These are phyloP conservation scores for Orientallactaga bullata DNA, from an alignment of 2,113 vertebrate genomes.

Conservation along the genomic window DNA sequence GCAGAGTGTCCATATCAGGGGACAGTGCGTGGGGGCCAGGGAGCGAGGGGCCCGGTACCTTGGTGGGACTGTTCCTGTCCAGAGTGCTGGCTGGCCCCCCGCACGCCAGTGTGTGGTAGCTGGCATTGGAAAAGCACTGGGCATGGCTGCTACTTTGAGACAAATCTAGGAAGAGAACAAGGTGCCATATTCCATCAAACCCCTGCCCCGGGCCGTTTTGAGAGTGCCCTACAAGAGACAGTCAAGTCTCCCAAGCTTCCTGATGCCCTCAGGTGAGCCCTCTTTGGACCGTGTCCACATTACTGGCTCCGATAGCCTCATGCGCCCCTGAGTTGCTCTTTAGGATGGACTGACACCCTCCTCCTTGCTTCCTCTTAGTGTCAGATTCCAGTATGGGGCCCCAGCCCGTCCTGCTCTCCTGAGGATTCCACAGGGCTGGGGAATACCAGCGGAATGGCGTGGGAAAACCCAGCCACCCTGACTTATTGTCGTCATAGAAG, in stretches of 20 bases:
- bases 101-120: conserved; percentile 95
- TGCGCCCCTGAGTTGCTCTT: neutral
- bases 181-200: conserved; percentile 84
- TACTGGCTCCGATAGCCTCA: neutral
- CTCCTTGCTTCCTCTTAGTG: neutral
- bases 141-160: conserved; percentile 91
- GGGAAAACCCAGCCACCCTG: neutral
- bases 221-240: neutral
- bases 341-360: neutral
- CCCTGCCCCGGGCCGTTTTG: conserved; percentile 18
- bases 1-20: neutral
- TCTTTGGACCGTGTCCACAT: neutral
- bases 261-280: neutral
- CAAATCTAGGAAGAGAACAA: conserved; percentile 91
- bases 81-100: conserved; percentile 93
- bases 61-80: conserved; percentile 94
- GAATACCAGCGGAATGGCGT: neutral
- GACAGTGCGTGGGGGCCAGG: conserved; percentile 12
- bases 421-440: neutral
- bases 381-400: neutral
- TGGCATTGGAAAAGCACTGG: conserved; percentile 96
- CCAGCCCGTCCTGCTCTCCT: neutral
- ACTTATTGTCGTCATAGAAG: neutral
- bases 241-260: neutral
- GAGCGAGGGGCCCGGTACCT: conserved; percentile 88